Percentiles rank a stretch among this genome's conserved stretches.
Conservation (phyloP, 2,797 vertebrate genomes). For the Falco peregrinus region DNA sequence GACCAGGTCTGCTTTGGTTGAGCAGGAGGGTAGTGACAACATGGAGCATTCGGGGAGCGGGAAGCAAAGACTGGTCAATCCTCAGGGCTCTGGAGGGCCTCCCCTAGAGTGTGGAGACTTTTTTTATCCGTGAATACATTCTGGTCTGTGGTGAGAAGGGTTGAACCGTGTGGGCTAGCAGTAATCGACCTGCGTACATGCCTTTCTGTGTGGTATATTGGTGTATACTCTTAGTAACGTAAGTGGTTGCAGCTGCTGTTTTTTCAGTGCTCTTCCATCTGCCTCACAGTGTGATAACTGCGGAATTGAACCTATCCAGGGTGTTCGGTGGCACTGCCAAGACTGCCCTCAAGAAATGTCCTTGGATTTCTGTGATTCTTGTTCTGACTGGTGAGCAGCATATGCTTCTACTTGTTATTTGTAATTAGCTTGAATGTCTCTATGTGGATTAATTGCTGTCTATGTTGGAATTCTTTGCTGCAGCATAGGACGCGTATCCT, state of each 20-base stretch:
- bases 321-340: conserved; percentile 95
- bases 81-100: not conserved
- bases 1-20: not conserved
- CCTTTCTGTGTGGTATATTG: rapidly evolving
- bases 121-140: rapidly evolving
- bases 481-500: not conserved
- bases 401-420: not conserved
- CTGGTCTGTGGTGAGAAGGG: not conserved
- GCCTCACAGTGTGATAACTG: conserved; percentile 90
- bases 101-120: not conserved
- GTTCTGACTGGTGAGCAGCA: conserved; percentile 93
- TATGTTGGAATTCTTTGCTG: not conserved
- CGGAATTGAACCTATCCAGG: conserved; percentile 93
- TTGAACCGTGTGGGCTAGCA: not conserved
- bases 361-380: conserved; percentile 95
- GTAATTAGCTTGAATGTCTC: not conserved
- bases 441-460: not conserved
- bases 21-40: not conserved
- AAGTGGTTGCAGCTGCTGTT: not conserved
- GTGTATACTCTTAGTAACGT: rapidly evolving
- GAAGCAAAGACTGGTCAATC: not conserved
- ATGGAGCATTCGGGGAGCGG: not conserved
- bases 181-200: too few species aligned
- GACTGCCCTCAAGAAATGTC: conserved; percentile 92
- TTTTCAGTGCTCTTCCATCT: not conserved